Percentiles rank a stretch among this genome's conserved stretches.
These are phyloP conservation scores for Daubentonia madagascariensis DNA, from an alignment of 2,113 vertebrate genomes.

Conservation along the genomic window DNA sequence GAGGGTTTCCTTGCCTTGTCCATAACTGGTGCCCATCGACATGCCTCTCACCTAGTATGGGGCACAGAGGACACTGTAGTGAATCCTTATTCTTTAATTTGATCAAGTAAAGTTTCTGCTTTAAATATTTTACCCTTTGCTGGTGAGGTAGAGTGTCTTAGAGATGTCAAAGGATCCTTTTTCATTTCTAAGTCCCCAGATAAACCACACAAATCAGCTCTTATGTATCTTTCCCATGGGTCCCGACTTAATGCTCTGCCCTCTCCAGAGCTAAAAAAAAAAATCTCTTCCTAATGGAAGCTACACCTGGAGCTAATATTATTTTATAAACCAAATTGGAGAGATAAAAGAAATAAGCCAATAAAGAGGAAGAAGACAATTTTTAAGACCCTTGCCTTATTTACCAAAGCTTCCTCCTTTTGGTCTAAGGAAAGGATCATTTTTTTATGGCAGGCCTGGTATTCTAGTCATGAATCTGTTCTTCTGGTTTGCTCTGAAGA, in stretches of 20 bases:
- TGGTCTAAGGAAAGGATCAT: background rate
- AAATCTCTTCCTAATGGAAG: background rate
- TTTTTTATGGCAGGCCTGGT: background rate
- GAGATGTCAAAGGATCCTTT: background rate
- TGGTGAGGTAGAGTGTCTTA: background rate
- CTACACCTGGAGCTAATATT: background rate
- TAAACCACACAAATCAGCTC: background rate
- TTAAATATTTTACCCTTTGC: background rate
- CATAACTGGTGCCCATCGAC: background rate
- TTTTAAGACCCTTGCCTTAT: background rate
- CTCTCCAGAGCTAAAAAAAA: background rate
- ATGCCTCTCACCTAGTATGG: fast-evolving
- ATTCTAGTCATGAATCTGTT: background rate
- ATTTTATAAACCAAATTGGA: background rate
- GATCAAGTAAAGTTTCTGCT: background rate
- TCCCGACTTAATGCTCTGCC: background rate
- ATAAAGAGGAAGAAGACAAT: background rate
- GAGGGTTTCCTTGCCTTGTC: background rate
- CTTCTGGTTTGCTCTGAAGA: background rate
- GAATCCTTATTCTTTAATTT: background rate
- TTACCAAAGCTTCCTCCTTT: background rate
- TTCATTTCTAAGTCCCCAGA: background rate
- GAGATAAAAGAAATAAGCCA: background rate
- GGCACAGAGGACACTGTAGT: no score
- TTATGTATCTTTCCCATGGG: background rate